Evolutionary conservation across 2,113 vertebrate genomes (phyloP), one percentile per base, ranked within the genome.

Genomic region (Epinephelus lanceolatus): DNA sequence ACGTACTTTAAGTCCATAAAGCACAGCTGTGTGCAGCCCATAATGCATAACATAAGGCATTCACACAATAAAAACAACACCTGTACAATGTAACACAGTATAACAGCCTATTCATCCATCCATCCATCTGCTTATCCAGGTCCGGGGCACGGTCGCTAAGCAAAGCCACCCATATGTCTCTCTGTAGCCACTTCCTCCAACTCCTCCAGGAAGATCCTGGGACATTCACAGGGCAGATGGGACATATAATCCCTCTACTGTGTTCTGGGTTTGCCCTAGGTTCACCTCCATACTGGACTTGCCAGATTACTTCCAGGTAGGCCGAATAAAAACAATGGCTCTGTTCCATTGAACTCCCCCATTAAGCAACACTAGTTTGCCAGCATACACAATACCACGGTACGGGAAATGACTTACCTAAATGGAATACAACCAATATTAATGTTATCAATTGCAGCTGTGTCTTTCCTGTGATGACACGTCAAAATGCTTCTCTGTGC

Each of bases 21-120:
- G 3, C 66, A 55, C 69, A 85, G 83, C 57, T 73, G 80, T 60
- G 76, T 33, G 27, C 0, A 47, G 18, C 49, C 52, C 40, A 2
- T 56, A 59, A 69, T 7, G 21, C 3, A 18, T 61, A 52, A 51
- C 4, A 23, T n/a, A 37, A 73, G 52, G 59, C 56, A 27, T 60
- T 11, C 62, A 52, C 47, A 71, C 30, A 76, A 71, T 12, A 75
- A 81, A 71, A 81, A 62, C 37, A 68, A 53, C 88, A 85, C 66
- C 71, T 76, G 57, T 7, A 25, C 37, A 63, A 27, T 47, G 60
- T 13, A 71, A 17, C 74, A 65, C 12, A 66, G 30, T 25, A 6
- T 10, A 65, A 30, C 4, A 61, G 45, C 27, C 18, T 21, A 61
- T 49, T 71, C 12, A 71, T 25, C 33, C 33, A 27, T 55, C 15